phyloP scores from a whole-genome alignment of 2,797 vertebrate genomes.

The Psittacula echo region DNA sequence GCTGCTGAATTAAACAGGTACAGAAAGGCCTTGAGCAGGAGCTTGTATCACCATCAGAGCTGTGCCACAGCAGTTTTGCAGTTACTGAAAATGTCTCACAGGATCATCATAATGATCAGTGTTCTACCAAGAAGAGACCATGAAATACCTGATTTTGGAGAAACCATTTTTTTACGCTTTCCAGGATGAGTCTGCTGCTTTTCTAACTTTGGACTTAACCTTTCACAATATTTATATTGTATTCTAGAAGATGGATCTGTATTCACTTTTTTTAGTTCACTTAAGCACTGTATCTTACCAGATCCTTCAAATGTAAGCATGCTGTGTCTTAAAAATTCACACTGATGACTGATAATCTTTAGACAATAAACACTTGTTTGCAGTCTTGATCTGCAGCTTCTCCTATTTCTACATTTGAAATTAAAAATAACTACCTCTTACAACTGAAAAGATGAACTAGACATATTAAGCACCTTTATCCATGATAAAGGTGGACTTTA shows the following conservation, averaged over 20 bases:
- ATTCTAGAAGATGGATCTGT: neutral
- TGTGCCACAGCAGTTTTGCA: neutral
- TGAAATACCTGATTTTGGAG: neutral
- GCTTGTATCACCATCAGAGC: neutral
- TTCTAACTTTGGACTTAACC: neutral
- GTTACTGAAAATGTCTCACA: neutral
- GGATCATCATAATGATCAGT: neutral
- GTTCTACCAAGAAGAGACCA: slow-evolving; percentile 4
- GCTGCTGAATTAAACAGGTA: slow-evolving; percentile 53
- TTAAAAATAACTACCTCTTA: neutral
- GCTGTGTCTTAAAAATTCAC: neutral
- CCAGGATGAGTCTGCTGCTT: neutral
- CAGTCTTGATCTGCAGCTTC: slow-evolving; percentile 14
- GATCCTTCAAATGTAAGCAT: neutral
- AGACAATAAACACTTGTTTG: slow-evolving; percentile 49
- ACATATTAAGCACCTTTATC: neutral
- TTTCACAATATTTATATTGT: neutral
- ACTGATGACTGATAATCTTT: slow-evolving; percentile 8
- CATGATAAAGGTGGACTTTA: neutral
- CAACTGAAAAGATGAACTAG: neutral
- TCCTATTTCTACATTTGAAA: neutral
- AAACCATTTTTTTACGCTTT: neutral
- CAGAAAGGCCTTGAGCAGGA: neutral
- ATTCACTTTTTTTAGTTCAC: neutral
- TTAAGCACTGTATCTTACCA: slow-evolving; percentile 2